Evolutionary conservation across 2,888 invertebrate genomes (phyloP).

Genomic region (Cephalotes varians): DNA sequence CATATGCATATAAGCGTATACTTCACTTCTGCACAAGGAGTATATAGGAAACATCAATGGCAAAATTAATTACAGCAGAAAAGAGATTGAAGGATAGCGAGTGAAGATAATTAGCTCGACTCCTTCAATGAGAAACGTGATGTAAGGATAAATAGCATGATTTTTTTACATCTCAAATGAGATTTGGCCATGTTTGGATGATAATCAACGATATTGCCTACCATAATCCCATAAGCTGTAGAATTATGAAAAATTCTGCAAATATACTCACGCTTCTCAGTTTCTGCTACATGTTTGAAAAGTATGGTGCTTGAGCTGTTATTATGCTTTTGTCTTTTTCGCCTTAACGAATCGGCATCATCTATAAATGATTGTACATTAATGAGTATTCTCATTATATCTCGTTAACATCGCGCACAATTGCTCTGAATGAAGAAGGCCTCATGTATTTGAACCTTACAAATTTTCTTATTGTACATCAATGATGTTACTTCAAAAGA

Average conservation of each 20-base stretch:
- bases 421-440: slow-evolving; percentile 69
- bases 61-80: slow-evolving; percentile 58
- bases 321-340: slow-evolving; percentile 88
- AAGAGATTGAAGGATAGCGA: slow-evolving; percentile 21
- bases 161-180: slow-evolving; percentile 21
- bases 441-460: slow-evolving; percentile 47
- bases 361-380: slow-evolving; percentile 87
- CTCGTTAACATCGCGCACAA: slow-evolving; percentile 58
- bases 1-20: slow-evolving; percentile 31
- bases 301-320: slow-evolving; percentile 86
- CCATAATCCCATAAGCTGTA: slow-evolving; percentile 75
- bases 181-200: slow-evolving; percentile 39
- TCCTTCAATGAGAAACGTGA: slow-evolving; percentile 37
- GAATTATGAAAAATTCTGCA: slow-evolving; percentile 66
- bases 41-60: slow-evolving; percentile 41
- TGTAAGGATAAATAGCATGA: slow-evolving; percentile 17
- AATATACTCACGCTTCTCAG: slow-evolving; percentile 86
- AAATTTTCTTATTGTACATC: slow-evolving; percentile 8
- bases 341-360: slow-evolving; percentile 88
- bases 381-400: slow-evolving; percentile 59
- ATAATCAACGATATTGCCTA: slow-evolving; percentile 58
- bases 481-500: neutral
- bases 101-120: slow-evolving; percentile 17
- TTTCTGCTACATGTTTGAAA: slow-evolving; percentile 86
- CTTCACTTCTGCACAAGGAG: slow-evolving; percentile 29